Conservation (phyloP, 2,797 vertebrate genomes). For the Hemitrygon akajei region DNA sequence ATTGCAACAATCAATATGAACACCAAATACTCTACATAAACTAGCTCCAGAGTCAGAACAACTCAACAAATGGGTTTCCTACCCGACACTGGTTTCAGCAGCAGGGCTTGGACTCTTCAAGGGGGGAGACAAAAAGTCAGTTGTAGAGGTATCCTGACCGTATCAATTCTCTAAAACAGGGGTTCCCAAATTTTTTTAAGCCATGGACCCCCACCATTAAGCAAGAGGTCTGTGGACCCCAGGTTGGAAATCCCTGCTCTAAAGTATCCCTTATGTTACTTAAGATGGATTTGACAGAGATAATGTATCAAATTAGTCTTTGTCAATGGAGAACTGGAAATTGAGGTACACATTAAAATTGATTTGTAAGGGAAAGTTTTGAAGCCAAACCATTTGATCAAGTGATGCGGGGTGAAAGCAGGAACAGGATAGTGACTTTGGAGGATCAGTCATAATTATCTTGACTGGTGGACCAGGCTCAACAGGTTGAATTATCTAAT, state of each 20-base stretch:
- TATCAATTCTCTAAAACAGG: not conserved
- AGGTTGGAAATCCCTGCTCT: too few relatives aligned
- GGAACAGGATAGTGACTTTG: too few relatives aligned
- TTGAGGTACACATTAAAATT: not conserved
- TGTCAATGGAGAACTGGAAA: not conserved
- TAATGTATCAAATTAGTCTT: not conserved
- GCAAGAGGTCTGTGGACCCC: too few relatives aligned
- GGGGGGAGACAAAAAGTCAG: not conserved
- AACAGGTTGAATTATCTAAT: too few relatives aligned
- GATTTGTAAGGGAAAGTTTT: not conserved
- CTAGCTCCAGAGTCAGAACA: conserved; percentile 68
- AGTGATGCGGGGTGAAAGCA: too few relatives aligned
- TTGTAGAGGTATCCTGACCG: not conserved
- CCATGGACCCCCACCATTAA: too few relatives aligned
- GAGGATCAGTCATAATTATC: too few relatives aligned
- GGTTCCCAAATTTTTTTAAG: too few relatives aligned
- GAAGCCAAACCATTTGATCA: too few relatives aligned
- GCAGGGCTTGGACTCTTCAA: not conserved
- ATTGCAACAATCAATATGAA: conserved; percentile 88
- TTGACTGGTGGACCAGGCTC: too few relatives aligned
- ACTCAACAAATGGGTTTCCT: conserved; percentile 51
- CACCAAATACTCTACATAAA: conserved; percentile 61
- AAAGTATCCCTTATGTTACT: too few relatives aligned
- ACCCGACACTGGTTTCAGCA: not conserved
- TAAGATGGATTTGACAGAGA: not conserved